Evolutionary conservation across 2,888 invertebrate species (phyloP), one percentile per base, ranked within the genome.

Genomic region (Stramonita haemastoma): DNA sequence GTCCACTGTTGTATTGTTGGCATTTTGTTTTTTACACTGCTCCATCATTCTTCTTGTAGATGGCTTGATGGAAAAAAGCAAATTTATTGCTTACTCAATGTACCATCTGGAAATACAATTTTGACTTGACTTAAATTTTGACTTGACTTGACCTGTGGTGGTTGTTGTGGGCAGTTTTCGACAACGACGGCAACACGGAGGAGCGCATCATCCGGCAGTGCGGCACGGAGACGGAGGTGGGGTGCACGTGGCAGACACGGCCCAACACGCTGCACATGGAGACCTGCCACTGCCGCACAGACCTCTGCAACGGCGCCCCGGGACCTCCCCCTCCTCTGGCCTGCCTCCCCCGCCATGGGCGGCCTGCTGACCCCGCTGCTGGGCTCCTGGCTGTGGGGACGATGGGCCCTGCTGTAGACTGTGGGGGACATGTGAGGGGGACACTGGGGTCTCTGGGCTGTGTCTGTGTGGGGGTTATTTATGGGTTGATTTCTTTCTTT

Each of bases 161-260:
- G 8, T 57, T 57, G 8, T 57, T 13, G 15, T 22, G 15, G 77
- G n/a, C 89, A 89, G 89, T 89, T 70, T 84, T 66, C 32, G 83
- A 85, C 84, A n/a, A 26, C 13, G 73, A 83, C 1, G 89, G 83
- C 6, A 73, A 70, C 32, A 56, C 70, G 1, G 83, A 83, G 32
- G 73, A 70, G 0, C 84, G 89, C 46, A 84, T 89, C 85, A 77
- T 89, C 13, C 89, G 89, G 13, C 89, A 89, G 85, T 89, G 89
- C 29, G 89, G 89, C 15, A 89, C 89, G 0, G 56, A 46, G 56
- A 84, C 73, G 0, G 17, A 6, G 0, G 4, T 85, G 8, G 89
- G 85, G 8, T 89, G 89, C 77, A 56, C 19, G 34, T 29, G 70
- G 57, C 66, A 36, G 13, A 85, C 84, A 8, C 11, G 84, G 26